Evolutionary conservation across 2,888 invertebrate species (phyloP), one percentile per base, ranked within the genome.

Genomic region (Diploptera punctata): DNA sequence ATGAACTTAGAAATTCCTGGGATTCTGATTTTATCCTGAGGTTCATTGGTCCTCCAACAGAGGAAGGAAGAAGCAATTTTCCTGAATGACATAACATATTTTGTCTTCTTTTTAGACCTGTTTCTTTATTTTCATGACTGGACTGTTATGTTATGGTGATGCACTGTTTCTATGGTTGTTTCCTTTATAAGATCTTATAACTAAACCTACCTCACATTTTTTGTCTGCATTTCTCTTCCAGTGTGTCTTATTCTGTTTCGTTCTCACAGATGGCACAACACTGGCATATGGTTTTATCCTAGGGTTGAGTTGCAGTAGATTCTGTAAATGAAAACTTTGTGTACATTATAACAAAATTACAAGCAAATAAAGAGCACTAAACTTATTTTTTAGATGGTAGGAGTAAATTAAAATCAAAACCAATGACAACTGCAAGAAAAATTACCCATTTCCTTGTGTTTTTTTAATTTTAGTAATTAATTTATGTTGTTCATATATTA

Each of bases 211-310:
- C 31, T 87, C 86, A 81, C 97, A 97, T 79, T 91, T 91, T 78
- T 94, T 93, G 79, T 93, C 91, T 0, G 87, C 82, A 81, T 99
- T 99, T 74, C 99, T 87, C 83, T 99, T 99, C 99, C 99, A 99
- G 78, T 95, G 94, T 76, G 91, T 89, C 81, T 98, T 99, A 77
- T 91, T 92, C 76, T 87, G 86, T 84, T 98, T 97, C 0, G 98
- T 98, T 67, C 87, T 86, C 10, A 87, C 86, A 24, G 97, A 94
- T 10, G 98, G 94, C n/a, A 94, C 89, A 61, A 95, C 83, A 77
- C 88, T 92, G 3, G 95, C 93, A 79, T 90, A 89, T 0, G 87
- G 87, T 77, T 90, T 91, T 0, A 93, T 90, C 62, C 89, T 90
- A 0, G 99, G 98, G 85, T 99, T 99, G 72, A 98, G 81, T 2